Base-by-base conservation (phyloP, 2,888 invertebrate genomes). In the Perithous albicinctus region DNA sequence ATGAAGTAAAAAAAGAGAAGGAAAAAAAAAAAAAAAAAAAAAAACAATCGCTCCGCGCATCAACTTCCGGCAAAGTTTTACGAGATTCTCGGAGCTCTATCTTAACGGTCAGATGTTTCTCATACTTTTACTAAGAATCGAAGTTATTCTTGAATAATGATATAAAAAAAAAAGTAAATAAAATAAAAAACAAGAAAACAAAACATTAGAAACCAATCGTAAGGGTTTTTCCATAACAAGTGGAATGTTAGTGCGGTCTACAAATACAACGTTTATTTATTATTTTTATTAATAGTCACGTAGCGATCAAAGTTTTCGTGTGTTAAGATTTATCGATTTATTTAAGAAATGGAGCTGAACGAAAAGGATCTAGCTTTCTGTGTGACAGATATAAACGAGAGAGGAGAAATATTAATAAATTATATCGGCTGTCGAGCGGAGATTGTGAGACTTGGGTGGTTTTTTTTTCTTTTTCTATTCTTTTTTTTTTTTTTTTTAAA, bases 321-420 rank as follows among this genome's bases (percentile, higher is more conserved):
- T 8, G 20, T 51, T 51, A n/a, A 10, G 26, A 10, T 10, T 29
- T 43, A 48, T 67, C 26, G 32, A 67, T 54, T 67, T 76, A 29
- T 38, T 48, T 61, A 38, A 59, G 56, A 72, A 35, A 46, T 41
- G 18, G 38, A 35, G 46, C 12, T n/a, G 35, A 63, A 48, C 59
- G 38, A 8, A 26, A 46, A 26, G 18, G 66, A 54, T 51, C 29
- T 51, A 66, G 38, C 67, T 63, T 63, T 74, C 54, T 69, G 63
- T 41, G 69, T 63, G 51, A 51, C 67, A 18, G 51, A 51, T 67
- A 38, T 18, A 23, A 48, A 26, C 48, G 56, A 15, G 23, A 38
- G 35, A 32, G 41, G 38, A 43, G 67, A 69, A 43, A 77, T 69
- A 77, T 77, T 80, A 66, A 80, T 70, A 70, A 75, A 72, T 80